Evolutionary conservation across 2,888 invertebrate genomes (phyloP).

Genomic region (Pyrochroa serraticornis): DNA sequence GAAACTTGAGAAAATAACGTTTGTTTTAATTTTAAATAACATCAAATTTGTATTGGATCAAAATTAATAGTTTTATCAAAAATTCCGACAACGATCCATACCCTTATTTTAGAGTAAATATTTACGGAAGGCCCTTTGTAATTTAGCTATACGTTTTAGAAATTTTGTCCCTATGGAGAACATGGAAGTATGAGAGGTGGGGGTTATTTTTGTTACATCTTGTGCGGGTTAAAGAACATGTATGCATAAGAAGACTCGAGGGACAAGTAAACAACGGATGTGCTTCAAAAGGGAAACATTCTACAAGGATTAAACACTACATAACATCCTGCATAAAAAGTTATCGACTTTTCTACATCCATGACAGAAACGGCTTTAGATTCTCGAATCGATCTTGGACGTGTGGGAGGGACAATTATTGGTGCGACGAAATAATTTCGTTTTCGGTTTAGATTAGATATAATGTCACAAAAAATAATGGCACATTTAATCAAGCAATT

Average conservation of each 20-base stretch:
- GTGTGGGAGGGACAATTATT: no score
- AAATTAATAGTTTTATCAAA: no score
- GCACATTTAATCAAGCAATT: constrained; percentile 13
- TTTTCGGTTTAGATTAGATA: background rate
- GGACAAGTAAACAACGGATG: constrained; percentile 28
- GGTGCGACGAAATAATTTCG: background rate
- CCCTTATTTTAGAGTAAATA: no score
- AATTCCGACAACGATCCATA: no score
- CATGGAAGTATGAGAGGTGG: constrained; percentile 4
- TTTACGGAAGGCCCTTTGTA: no score
- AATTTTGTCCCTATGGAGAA: constrained; percentile 12
- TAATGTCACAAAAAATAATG: constrained; percentile 6
- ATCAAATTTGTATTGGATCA: no score
- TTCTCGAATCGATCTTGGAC: no score
- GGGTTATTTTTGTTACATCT: constrained; percentile 25
- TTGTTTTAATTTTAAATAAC: background rate
- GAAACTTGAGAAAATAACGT: constrained; percentile 1
- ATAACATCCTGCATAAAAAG: constrained; percentile 24
- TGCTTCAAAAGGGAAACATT: constrained; percentile 27
- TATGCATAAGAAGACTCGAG: constrained; percentile 28
- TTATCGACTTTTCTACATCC: background rate
- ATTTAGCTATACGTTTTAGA: constrained; percentile 10
- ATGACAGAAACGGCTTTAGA: background rate
- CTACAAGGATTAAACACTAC: constrained; percentile 27
- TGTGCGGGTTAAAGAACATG: constrained; percentile 26